Evolutionary conservation across 2,888 invertebrate genomes (phyloP).

Genomic region (Meta bourneti): DNA sequence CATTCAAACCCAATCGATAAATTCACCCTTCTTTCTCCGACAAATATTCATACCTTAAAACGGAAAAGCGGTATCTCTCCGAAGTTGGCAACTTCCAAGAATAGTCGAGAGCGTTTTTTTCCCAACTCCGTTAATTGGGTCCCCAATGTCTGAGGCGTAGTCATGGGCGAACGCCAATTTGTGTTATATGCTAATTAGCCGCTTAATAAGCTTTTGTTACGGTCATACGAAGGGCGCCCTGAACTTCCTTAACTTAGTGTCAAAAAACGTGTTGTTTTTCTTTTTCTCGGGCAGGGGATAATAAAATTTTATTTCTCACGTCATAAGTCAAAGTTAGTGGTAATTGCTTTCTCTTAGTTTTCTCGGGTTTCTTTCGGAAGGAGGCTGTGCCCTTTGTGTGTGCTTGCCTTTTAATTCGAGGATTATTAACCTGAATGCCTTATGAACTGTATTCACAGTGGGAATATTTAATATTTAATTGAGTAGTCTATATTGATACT

Average conservation of each 20-base stretch:
- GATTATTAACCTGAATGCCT: neutral
- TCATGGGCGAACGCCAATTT: conserved; percentile 63
- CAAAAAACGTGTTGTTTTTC: conserved; percentile 28
- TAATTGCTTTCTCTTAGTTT: conserved; percentile 39
- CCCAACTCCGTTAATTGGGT: conserved; percentile 55
- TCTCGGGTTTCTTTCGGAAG: neutral
- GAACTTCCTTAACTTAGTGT: conserved; percentile 19
- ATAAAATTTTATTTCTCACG: conserved; percentile 62
- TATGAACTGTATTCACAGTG: neutral
- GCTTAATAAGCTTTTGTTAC: conserved; percentile 73
- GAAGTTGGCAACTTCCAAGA: conserved; percentile 57
- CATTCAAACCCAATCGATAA: conserved; percentile 31
- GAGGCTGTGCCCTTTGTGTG: neutral
- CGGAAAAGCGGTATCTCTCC: conserved; percentile 39
- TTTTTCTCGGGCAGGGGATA: conserved; percentile 35
- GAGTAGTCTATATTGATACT: neutral
- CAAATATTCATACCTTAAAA: conserved; percentile 14
- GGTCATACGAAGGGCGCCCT: conserved; percentile 9
- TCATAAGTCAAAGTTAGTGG: conserved; percentile 63
- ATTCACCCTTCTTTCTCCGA: neutral
- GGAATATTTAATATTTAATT: neutral
- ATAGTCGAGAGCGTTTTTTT: conserved; percentile 31
- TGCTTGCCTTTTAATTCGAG: neutral
- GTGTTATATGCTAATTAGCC: conserved; percentile 74
- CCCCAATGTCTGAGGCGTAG: conserved; percentile 55